These are phyloP conservation scores for Metopolophium dirhodum DNA, from an alignment of 1,140 invertebrate species.

Conservation along the genomic window DNA sequence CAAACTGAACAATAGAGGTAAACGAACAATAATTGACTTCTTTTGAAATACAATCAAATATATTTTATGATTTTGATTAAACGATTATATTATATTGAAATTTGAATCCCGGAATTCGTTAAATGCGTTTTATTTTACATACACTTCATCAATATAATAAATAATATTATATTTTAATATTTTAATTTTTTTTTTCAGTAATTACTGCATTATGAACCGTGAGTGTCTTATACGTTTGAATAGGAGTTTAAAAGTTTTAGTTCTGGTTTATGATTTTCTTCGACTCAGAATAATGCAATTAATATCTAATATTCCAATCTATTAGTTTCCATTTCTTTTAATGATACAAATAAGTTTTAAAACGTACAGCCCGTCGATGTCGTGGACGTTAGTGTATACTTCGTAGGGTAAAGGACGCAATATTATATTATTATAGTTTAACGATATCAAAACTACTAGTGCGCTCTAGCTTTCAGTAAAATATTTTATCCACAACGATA, in stretches of 20 bases:
- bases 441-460: not conserved
- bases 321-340: not conserved
- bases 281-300: not conserved
- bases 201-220: not conserved
- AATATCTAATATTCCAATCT: not conserved
- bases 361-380: not conserved
- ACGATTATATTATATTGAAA: not conserved
- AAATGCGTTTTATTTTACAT: not conserved
- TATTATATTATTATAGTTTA: not conserved
- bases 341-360: not conserved
- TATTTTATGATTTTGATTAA: not conserved
- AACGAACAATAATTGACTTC: not conserved
- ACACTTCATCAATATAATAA: not conserved
- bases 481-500: not conserved
- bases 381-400: not conserved
- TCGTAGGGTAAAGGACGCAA: not conserved
- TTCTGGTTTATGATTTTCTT: not conserved
- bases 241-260: not conserved
- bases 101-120: not conserved
- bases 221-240: not conserved
- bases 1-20: not conserved
- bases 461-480: conserved; percentile 33
- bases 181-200: not conserved
- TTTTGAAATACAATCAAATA: not conserved
- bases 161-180: not conserved